These are phyloP conservation scores for Lissocephala sabroskyi DNA, from an alignment of 2,888 invertebrate genomes.

Conservation along the genomic window DNA sequence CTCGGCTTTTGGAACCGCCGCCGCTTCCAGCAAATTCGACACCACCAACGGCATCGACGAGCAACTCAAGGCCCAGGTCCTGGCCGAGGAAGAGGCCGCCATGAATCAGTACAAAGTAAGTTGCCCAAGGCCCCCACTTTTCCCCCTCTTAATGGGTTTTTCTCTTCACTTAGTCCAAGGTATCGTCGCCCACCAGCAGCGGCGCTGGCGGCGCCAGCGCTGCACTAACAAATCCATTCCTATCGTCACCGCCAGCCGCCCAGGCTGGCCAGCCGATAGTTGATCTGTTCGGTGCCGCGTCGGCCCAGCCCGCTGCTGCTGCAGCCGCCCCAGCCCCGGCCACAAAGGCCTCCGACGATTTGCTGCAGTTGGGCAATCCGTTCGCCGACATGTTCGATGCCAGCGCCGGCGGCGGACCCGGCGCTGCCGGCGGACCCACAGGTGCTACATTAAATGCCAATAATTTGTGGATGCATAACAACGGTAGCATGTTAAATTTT, in stretches of 20 bases:
- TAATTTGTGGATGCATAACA: constrained; percentile 74
- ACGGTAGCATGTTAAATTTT: constrained; percentile 72
- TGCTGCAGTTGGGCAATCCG: constrained; percentile 91
- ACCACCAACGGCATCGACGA: constrained; percentile 87
- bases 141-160: no score
- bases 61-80: constrained; percentile 85
- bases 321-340: constrained; percentile 67
- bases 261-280: constrained; percentile 78
- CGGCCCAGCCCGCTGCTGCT: constrained; percentile 67
- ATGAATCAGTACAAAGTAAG: constrained; percentile 95
- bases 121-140: no score
- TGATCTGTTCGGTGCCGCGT: constrained; percentile 81
- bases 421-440: constrained; percentile 45
- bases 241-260: constrained; percentile 79
- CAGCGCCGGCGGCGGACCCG: constrained; percentile 73
- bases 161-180: constrained; percentile 77
- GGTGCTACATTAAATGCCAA: constrained; percentile 69
- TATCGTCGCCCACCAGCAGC: constrained; percentile 82
- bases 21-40: constrained; percentile 82
- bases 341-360: constrained; percentile 87
- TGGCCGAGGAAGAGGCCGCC: constrained; percentile 97
- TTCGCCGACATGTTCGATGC: constrained; percentile 92
- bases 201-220: constrained; percentile 74
- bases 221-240: constrained; percentile 87
- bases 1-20: constrained; percentile 89